These are phyloP conservation scores for Microctenopoma steveboyesi DNA, from an alignment of 2,797 vertebrate species.

Conservation along the genomic window DNA sequence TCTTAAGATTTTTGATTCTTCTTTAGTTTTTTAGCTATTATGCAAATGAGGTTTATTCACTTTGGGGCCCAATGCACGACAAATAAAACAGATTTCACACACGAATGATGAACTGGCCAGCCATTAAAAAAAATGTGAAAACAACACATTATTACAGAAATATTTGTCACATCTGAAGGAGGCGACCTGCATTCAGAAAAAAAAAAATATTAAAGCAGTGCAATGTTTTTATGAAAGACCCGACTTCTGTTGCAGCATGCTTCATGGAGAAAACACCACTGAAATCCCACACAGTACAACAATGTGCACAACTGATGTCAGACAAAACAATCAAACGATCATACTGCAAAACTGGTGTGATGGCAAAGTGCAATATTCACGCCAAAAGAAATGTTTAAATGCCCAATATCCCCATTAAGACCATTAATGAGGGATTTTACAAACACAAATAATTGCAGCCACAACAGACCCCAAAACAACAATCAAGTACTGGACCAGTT, in stretches of 20 bases:
- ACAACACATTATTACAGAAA: slow-evolving; percentile 21
- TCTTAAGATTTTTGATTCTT: neutral
- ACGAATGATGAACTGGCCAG: slow-evolving; percentile 48
- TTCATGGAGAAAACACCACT: slow-evolving; percentile 55
- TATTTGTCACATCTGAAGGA: slow-evolving; percentile 1
- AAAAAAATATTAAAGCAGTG: slow-evolving; percentile 12
- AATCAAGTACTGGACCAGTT: slow-evolving; percentile 55
- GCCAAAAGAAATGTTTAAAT: slow-evolving; percentile 38
- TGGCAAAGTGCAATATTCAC: slow-evolving; percentile 55
- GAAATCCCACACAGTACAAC: slow-evolving; percentile 58
- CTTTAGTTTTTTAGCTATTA: neutral
- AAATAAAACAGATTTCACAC: slow-evolving; percentile 32
- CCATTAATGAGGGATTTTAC: slow-evolving; percentile 12
- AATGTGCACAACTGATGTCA: slow-evolving; percentile 44
- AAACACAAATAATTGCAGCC: slow-evolving; percentile 43
- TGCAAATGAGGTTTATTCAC: slow-evolving; percentile 2
- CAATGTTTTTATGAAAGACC: slow-evolving; percentile 60
- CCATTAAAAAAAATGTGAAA: slow-evolving; percentile 59
- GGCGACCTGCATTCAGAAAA: neutral
- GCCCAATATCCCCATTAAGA: slow-evolving; percentile 24
- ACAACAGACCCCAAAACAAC: slow-evolving; percentile 27
- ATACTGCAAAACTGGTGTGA: slow-evolving; percentile 46
- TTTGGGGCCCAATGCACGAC: slow-evolving; percentile 56
- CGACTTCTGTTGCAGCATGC: slow-evolving; percentile 68
- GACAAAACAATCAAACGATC: slow-evolving; percentile 43